These are phyloP conservation scores for Ephestia elutella DNA, from an alignment of 1,140 invertebrate genomes.

Conservation along the genomic window DNA sequence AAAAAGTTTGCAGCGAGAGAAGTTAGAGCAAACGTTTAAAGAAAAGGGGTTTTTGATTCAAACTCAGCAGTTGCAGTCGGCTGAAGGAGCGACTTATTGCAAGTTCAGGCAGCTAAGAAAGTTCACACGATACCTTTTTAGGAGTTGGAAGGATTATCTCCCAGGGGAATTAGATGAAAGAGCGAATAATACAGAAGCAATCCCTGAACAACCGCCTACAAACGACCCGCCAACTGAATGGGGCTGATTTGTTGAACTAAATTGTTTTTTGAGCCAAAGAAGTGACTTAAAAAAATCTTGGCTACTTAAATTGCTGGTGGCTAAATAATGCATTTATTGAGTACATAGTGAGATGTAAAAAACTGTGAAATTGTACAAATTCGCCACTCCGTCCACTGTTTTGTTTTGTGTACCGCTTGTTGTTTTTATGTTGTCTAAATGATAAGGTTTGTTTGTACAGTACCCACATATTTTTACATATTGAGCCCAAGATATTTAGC, in stretches of 20 bases:
- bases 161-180: slow-evolving; percentile 81
- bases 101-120: slow-evolving; percentile 93
- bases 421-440: slow-evolving; percentile 13
- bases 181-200: slow-evolving; percentile 13
- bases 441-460: neutral
- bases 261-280: slow-evolving; percentile 19
- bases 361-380: slow-evolving; percentile 11
- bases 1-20: slow-evolving; percentile 88
- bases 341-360: slow-evolving; percentile 30
- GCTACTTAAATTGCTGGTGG: slow-evolving; percentile 18
- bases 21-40: slow-evolving; percentile 92
- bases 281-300: slow-evolving; percentile 9
- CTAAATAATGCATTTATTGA: slow-evolving; percentile 45
- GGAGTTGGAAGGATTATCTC: slow-evolving; percentile 94
- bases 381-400: slow-evolving; percentile 36
- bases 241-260: slow-evolving; percentile 29
- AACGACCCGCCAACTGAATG: slow-evolving; percentile 30
- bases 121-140: slow-evolving; percentile 92
- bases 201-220: slow-evolving; percentile 5
- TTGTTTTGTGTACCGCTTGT: slow-evolving; percentile 18
- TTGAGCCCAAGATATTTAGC: slow-evolving; percentile 1
- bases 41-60: slow-evolving; percentile 94
- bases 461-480: neutral
- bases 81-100: slow-evolving; percentile 93
- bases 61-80: slow-evolving; percentile 92